Evolutionary conservation across 2,888 invertebrate species (phyloP).

Genomic region (Drosophila rubida): DNA sequence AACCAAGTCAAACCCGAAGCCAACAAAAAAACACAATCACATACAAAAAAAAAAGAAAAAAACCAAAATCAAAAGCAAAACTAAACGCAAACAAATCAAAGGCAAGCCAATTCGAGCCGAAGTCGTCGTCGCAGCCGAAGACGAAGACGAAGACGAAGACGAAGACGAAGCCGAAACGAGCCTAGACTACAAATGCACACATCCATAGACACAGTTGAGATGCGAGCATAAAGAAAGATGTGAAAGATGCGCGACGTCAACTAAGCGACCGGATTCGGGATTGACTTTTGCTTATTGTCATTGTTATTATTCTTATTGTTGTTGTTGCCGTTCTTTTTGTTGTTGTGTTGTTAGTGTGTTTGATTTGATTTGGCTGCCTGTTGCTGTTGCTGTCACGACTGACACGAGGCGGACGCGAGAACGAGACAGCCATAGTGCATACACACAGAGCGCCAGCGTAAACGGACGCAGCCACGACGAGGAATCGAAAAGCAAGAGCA

Average conservation of each 20-base stretch:
- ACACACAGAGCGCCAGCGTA: slow-evolving; percentile 4
- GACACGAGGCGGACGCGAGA: slow-evolving; percentile 41
- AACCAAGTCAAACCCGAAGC: slow-evolving; percentile 22
- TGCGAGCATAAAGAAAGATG: slow-evolving; percentile 55
- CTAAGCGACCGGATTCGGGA: slow-evolving; percentile 53
- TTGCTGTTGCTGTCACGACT: slow-evolving; percentile 28
- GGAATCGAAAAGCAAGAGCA: slow-evolving; percentile 1
- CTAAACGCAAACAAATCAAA: slow-evolving; percentile 9
- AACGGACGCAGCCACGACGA: slow-evolving; percentile 1
- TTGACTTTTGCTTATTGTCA: slow-evolving; percentile 36
- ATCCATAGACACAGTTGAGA: slow-evolving; percentile 21
- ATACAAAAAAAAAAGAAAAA: slow-evolving; percentile 5
- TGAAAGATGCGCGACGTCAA: slow-evolving; percentile 55
- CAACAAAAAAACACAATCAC: slow-evolving; percentile 22
- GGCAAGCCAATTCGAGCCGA: slow-evolving; percentile 5
- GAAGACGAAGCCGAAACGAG: slow-evolving; percentile 9
- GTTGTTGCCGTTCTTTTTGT: background rate
- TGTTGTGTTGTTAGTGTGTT: slow-evolving; percentile 9
- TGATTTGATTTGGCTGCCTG: slow-evolving; percentile 21
- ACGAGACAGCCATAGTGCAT: slow-evolving; percentile 29
- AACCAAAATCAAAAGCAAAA: slow-evolving; percentile 6
- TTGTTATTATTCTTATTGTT: slow-evolving; percentile 40
- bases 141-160: background rate
- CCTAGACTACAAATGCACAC: slow-evolving; percentile 36
- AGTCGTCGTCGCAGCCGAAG: background rate